A percentile compares a stretch with the other conserved stretches of the same genome.
phyloP scores from a whole-genome alignment of 2,797 vertebrate species.

The Coracias cyanogaster region DNA sequence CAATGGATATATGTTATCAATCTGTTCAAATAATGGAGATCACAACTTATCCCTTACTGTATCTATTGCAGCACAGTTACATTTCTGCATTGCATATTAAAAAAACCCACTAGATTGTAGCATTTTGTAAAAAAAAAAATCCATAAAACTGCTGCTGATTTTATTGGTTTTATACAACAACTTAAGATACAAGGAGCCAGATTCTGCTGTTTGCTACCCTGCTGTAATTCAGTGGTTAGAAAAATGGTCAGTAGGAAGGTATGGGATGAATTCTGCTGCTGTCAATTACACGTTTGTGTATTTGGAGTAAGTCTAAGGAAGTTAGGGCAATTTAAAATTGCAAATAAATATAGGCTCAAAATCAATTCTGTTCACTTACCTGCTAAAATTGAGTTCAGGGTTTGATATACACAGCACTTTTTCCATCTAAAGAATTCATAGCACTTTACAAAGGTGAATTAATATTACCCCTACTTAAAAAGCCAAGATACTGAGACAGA shows the following conservation, averaged over 20 bases:
- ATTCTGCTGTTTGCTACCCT: neutral
- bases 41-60: neutral
- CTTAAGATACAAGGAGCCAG: neutral
- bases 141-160: neutral
- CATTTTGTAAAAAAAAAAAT: neutral
- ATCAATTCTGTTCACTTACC: slow-evolving; percentile 56
- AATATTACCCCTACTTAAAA: slow-evolving; percentile 36
- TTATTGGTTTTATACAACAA: neutral
- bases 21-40: neutral
- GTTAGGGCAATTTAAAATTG: slow-evolving; percentile 45
- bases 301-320: slow-evolving; percentile 33
- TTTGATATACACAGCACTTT: slow-evolving; percentile 4
- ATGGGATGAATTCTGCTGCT: slow-evolving; percentile 19
- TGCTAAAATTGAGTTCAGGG: slow-evolving; percentile 49
- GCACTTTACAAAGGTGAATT: slow-evolving; percentile 43
- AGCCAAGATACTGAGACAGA: neutral
- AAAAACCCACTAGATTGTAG: neutral
- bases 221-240: neutral
- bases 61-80: neutral
- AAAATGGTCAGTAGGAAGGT: neutral
- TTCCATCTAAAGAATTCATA: slow-evolving; percentile 37
- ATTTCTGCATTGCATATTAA: neutral
- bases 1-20: neutral
- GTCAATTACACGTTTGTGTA: neutral
- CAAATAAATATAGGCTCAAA: slow-evolving; percentile 56